phyloP scores from a whole-genome alignment of 2,888 invertebrate species.

The Acleris holmiana region DNA sequence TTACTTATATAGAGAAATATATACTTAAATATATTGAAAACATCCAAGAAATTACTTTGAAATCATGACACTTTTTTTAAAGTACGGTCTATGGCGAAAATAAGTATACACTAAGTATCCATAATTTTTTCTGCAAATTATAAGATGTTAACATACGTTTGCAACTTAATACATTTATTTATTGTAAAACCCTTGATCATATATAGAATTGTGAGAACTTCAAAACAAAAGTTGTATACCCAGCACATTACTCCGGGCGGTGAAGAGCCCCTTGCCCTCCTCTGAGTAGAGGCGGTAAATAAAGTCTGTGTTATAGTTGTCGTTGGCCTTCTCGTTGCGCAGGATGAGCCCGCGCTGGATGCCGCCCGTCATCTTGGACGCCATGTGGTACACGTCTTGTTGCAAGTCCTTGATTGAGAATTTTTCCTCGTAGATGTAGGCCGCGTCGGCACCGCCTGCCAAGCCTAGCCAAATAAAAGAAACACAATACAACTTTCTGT shows the following conservation, averaged over 20 bases:
- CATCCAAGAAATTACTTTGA: too few species aligned
- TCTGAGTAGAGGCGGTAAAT: constrained; percentile 97
- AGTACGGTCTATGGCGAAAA: too few species aligned
- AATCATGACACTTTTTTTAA: too few species aligned
- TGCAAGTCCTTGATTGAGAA: constrained; percentile 97
- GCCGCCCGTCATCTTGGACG: constrained; percentile 97
- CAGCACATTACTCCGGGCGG: constrained; percentile 97
- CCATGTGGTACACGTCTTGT: constrained; percentile 97
- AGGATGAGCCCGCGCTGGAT: constrained; percentile 97
- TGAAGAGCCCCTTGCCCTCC: constrained; percentile 98
- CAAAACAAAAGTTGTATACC: constrained; percentile 69
- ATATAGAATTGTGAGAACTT: too few species aligned
- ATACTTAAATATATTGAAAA: too few species aligned
- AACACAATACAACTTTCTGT: too few species aligned
- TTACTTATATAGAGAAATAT: too few species aligned
- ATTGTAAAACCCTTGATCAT: too few species aligned
- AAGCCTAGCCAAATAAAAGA: constrained; percentile 81
- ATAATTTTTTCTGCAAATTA: too few species aligned
- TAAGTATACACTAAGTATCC: too few species aligned
- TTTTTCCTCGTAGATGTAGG: constrained; percentile 98
- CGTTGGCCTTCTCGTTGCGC: constrained; percentile 97
- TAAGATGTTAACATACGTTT: too few species aligned
- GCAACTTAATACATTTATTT: too few species aligned
- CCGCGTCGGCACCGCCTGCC: constrained; percentile 99
- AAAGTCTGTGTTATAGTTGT: constrained; percentile 98